Evolutionary conservation across 2,888 invertebrate genomes (phyloP).

Genomic region (Phalera bucephala): DNA sequence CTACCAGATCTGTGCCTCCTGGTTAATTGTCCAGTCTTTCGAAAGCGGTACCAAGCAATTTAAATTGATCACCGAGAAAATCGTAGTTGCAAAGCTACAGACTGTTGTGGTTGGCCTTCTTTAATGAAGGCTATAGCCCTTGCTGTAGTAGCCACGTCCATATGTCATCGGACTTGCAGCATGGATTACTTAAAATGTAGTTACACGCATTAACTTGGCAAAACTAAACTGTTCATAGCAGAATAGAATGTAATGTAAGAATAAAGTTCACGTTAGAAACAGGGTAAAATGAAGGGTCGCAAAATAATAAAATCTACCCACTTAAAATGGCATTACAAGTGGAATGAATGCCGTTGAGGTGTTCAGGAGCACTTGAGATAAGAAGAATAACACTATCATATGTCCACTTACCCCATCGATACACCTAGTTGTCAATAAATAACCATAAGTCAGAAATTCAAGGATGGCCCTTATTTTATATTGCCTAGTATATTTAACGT

Average conservation of each 20-base stretch:
- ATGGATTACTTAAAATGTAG: neutral
- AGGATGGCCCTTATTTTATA: neutral
- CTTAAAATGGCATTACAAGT: neutral
- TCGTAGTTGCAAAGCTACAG: neutral
- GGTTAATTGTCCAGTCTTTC: conserved; percentile 1
- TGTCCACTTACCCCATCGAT: neutral
- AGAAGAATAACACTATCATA: neutral
- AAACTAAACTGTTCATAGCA: neutral
- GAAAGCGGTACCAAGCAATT: conserved; percentile 4
- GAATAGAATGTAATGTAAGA: neutral
- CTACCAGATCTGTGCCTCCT: conserved; percentile 1
- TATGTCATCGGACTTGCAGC: neutral
- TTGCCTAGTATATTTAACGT: neutral
- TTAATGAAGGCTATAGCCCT: neutral
- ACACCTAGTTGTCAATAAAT: neutral
- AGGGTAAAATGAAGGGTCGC: neutral
- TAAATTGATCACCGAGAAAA: conserved; percentile 1
- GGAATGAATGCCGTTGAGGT: no score
- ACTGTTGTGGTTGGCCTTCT: conserved; percentile 4
- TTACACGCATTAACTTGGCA: neutral
- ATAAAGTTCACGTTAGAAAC: neutral
- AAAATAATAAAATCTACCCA: neutral
- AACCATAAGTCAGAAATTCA: neutral
- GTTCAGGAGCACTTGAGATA: neutral
- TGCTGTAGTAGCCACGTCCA: neutral